Conservation (phyloP, 2,113 vertebrate species). For the rat (Rattus norvegicus) region DNA sequence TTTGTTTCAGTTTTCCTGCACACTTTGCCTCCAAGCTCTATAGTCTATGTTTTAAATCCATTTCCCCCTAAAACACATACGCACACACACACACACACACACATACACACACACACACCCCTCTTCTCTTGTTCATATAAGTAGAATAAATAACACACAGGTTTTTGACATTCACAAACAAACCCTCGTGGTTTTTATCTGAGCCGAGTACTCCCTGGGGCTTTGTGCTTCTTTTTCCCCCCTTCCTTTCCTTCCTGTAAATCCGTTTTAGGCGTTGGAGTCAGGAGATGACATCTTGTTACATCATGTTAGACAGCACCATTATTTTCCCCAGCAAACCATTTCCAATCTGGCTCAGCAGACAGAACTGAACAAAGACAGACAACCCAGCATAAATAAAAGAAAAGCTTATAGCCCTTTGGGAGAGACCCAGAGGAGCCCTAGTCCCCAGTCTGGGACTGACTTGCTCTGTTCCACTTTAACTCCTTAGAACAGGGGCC, state of each 20-base stretch:
- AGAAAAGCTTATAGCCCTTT: not conserved
- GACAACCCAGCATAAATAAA: constrained; percentile 74
- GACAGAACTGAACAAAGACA: constrained; percentile 81
- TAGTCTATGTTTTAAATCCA: constrained; percentile 52
- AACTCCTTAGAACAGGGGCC: not conserved
- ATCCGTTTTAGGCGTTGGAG: constrained; percentile 86
- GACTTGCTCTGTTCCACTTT: not conserved
- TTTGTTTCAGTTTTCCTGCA: constrained; percentile 10
- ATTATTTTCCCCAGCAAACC: constrained; percentile 83
- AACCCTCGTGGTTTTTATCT: constrained; percentile 77
- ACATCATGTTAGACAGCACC: constrained; percentile 84
- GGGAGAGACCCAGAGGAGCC: constrained; percentile 48
- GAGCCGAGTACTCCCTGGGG: constrained; percentile 82
- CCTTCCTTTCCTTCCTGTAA: constrained; percentile 84
- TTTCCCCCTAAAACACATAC: not conserved
- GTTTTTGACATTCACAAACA: constrained; percentile 72
- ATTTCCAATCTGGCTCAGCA: constrained; percentile 82
- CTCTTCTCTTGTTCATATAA: constrained; percentile 76
- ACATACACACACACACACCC: not conserved
- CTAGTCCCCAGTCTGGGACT: constrained; percentile 13
- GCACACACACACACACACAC: not conserved
- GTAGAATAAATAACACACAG: constrained; percentile 82
- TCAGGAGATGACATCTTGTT: constrained; percentile 87
- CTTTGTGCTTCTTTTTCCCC: constrained; percentile 58
- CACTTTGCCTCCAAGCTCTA: not conserved